These are phyloP conservation scores for Melikaiella ostensackeni DNA, from an alignment of 2,888 invertebrate genomes.

Conservation along the genomic window DNA sequence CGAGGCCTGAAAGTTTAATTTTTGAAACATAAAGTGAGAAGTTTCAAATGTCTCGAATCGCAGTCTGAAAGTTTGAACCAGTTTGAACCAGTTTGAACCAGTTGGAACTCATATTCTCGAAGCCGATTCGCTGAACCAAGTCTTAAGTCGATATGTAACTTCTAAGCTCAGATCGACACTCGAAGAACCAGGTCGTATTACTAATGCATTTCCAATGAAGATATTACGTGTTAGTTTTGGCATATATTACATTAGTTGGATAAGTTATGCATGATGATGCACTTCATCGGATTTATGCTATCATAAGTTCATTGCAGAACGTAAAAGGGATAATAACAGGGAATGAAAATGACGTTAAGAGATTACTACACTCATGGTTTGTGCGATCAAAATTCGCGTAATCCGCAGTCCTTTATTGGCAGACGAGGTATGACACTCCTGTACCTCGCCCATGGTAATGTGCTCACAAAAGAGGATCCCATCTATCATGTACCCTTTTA, in stretches of 20 bases:
- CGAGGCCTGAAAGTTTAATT: too few relatives aligned
- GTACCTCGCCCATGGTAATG: conserved; percentile 59
- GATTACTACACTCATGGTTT: background rate
- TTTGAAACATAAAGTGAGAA: background rate
- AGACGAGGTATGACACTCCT: conserved; percentile 53
- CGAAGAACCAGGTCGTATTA: conserved; percentile 29
- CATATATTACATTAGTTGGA: background rate
- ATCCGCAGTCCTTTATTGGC: conserved; percentile 20
- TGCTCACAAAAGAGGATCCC: conserved; percentile 54
- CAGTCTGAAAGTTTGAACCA: conserved; percentile 3
- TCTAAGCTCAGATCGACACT: background rate
- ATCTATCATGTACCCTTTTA: conserved; percentile 65
- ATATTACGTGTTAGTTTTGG: background rate
- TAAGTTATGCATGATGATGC: background rate
- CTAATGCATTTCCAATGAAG: background rate
- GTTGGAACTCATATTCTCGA: background rate
- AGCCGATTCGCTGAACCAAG: conserved; percentile 22
- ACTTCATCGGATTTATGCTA: background rate
- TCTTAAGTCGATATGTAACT: conserved; percentile 22
- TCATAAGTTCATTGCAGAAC: background rate
- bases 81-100: background rate
- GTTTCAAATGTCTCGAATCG: background rate
- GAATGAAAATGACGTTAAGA: conserved; percentile 8
- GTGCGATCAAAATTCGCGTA: conserved; percentile 4
- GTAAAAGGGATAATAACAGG: background rate